Conservation (phyloP, 2,797 vertebrate genomes). For the Cirrhinus mrigala region DNA sequence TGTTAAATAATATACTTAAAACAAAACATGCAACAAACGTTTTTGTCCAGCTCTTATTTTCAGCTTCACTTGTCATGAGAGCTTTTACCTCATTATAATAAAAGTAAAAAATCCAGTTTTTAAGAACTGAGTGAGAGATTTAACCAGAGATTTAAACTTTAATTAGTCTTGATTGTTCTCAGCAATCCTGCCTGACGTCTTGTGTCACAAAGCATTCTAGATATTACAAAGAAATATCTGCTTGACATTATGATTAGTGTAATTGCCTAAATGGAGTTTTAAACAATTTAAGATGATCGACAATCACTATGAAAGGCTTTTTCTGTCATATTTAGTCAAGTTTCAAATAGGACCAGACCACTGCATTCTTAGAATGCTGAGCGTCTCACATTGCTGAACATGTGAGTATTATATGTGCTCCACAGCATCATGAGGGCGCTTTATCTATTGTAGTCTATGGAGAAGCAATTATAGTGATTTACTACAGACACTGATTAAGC, state of each 20-base stretch:
- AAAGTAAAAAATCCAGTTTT: background rate
- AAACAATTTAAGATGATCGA: background rate
- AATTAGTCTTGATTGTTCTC: background rate
- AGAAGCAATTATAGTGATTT: slow-evolving; percentile 44
- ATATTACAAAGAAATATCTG: background rate
- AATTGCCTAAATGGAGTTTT: background rate
- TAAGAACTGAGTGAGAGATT: background rate
- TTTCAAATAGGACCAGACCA: background rate
- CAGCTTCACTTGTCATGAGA: background rate
- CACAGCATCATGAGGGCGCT: background rate
- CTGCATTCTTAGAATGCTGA: background rate
- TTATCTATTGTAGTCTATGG: slow-evolving; percentile 21
- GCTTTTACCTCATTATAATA: background rate
- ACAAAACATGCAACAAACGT: background rate
- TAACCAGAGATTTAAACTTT: background rate
- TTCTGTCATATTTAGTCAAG: background rate
- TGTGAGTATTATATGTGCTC: background rate
- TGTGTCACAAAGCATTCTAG: background rate
- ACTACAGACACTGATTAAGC: slow-evolving; percentile 31
- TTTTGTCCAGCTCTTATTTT: background rate
- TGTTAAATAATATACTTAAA: background rate
- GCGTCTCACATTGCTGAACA: background rate
- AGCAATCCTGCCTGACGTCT: background rate
- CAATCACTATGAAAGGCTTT: background rate
- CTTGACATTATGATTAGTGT: background rate